Evolutionary conservation across 2,113 vertebrate genomes (phyloP), one percentile per base, ranked within the genome.

Genomic region (Chaenocephalus aceratus): DNA sequence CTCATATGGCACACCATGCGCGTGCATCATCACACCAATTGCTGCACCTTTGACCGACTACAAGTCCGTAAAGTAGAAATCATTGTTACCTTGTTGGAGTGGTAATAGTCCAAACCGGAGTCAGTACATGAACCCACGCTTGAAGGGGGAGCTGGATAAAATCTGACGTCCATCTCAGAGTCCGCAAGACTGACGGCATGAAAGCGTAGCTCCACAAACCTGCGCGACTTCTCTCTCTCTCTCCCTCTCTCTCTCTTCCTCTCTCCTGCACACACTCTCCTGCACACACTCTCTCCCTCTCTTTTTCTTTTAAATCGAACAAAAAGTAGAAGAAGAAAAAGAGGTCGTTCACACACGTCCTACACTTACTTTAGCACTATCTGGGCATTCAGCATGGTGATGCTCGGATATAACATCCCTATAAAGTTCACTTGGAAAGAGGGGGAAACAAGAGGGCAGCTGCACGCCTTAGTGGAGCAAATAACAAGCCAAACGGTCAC

Each of bases 51-150:
- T 63, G 71, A 65, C 45, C 34, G 45, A 72, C 49, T 30, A 8
- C 13, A 13, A 53, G 56, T 16, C 5, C 8, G 45, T 10, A 67
- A 77, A 86, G 73, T 79, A 53, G 52, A 84, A 51, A 46, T 30
- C 53, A 60, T 10, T 65, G 69, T 87, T 98, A 98, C 97, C 97
- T 98, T 99, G 96, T 96, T 97, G 95, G 96, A 96, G 95, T 97
- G 97, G 91, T 98, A 99, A 96, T 98, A 97, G 95, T 98, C 97
- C 96, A 98, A 96, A 92, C 96, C 92, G 87, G 97, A 96, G 90
- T 99, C 97, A 86, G 97, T 96, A 94, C 96, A 96, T 86, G 97
- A 96, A 91, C 96, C 97, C 95, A 98, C 97, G 94, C 96, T 96
- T 90, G 96, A 93, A 92, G 97, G 96, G 93, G 96, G 96, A 95